Base-by-base conservation (phyloP, 92 coral and sea anemone species). In the Muricea muricata region DNA sequence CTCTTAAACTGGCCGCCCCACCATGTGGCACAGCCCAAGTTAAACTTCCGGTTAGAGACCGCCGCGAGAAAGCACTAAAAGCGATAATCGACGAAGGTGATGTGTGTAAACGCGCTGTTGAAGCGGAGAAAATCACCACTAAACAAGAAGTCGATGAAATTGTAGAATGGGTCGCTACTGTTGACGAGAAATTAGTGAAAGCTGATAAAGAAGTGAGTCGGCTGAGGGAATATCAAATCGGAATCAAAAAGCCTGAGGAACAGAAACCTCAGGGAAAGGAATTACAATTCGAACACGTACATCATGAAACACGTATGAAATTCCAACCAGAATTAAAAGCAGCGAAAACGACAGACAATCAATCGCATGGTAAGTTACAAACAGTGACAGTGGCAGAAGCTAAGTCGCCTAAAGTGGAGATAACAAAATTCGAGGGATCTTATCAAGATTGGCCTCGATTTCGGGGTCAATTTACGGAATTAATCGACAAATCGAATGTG, bases 241-340 rank as follows among this genome's bases (percentile, higher is more conserved):
- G 14, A 45, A 45, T 45, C 50, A 45, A 45, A 45, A 17, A 6
- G 1, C 50, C 14, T 12, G 50, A 45, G 9, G 50, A 45, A 45
- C 50, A 17, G 50, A 45, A 45, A 45, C 12, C 50, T 45, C 39
- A 42, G 58, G 58, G 46, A 45, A 25, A 73, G 37, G 79, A 73
- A 42, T 26, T 73, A 31, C 29, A 73, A 14, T 73, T 73, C 79
- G 79, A 73, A 45, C 79, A 28, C 20, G 33, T 34, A 73, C 79
- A 42, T 23, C 28, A 14, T 17, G 79, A 73, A 28, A 25, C 31
- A 45, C 56, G 58, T 13, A 7, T 42, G 12, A 7, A 73, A 31
- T 73, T 73, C 37, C 57, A 73, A 46, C 13, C 56, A 14, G 79
- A 73, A 20, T 45, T 73, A 23, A 46, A 73, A 18, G 57, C 58